Conservation (phyloP, 2,113 vertebrate species). For the Brachirus orientalis region DNA sequence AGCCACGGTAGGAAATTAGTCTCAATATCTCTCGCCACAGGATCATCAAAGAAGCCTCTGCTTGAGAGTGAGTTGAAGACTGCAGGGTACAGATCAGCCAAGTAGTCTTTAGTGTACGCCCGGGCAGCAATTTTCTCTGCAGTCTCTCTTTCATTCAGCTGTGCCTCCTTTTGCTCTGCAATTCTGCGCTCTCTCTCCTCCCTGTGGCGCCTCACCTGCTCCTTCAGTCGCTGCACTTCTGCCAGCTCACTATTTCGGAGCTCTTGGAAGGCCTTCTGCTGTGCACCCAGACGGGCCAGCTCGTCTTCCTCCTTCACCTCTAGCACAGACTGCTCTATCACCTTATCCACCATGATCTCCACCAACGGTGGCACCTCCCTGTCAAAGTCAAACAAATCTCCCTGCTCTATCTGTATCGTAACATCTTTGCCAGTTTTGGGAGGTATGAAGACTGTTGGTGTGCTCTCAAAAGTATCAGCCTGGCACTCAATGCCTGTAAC, state of each 20-base stretch:
- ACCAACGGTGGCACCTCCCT: constrained; percentile 90
- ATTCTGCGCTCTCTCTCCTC: constrained; percentile 90
- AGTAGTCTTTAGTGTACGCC: constrained; percentile 84
- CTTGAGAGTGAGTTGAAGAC: constrained; percentile 85
- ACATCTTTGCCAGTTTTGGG: constrained; percentile 90
- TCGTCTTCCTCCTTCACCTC: constrained; percentile 98
- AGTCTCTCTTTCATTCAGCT: constrained; percentile 82
- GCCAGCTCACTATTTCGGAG: constrained; percentile 85
- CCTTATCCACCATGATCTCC: constrained; percentile 93
- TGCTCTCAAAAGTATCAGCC: constrained; percentile 92
- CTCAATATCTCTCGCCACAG: constrained; percentile 91
- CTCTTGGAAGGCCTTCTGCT: constrained; percentile 82
- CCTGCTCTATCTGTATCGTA: constrained; percentile 90
- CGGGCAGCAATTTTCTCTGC: constrained; percentile 88
- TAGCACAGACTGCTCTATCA: constrained; percentile 90
- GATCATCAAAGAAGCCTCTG: constrained; percentile 90
- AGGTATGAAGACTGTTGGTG: constrained; percentile 91
- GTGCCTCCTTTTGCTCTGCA: constrained; percentile 80
- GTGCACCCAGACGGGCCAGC: constrained; percentile 82
- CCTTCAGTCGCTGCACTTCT: constrained; percentile 90
- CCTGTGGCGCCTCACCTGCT: constrained; percentile 85
- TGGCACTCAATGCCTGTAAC: constrained; percentile 87
- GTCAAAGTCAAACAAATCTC: constrained; percentile 97
- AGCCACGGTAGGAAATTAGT: constrained; percentile 90
- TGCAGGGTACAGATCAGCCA: constrained; percentile 87